Percentiles rank a stretch among this genome's conserved stretches.
Evolutionary conservation across 2,797 vertebrate genomes (phyloP).

Genomic region (Peromyscus nudipes): DNA sequence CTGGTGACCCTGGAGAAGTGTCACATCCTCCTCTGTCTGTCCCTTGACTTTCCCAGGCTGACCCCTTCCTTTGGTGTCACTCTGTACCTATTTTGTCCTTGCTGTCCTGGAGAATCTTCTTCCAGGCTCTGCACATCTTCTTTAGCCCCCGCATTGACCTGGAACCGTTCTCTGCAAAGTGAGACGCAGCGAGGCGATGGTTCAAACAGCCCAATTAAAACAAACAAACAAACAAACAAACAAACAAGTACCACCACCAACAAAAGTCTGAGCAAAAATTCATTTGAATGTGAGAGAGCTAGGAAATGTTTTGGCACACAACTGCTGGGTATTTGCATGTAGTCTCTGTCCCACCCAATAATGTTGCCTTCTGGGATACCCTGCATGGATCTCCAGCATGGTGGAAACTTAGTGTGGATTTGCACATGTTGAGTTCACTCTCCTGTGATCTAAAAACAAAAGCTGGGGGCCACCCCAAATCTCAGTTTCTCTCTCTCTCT

Average conservation of each 20-base stretch:
- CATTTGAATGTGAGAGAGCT: neutral
- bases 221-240: neutral
- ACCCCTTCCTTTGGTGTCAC: neutral
- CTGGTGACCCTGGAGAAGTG: neutral
- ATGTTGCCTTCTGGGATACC: neutral
- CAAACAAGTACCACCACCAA: no score
- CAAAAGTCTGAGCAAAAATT: neutral
- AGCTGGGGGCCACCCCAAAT: neutral
- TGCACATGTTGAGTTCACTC: neutral
- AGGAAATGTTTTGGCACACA: neutral
- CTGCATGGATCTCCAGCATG: neutral
- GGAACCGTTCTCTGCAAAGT: accelerated
- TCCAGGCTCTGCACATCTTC: neutral
- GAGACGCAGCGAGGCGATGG: neutral
- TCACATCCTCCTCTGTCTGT: neutral
- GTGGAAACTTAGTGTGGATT: neutral
- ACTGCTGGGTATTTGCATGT: neutral
- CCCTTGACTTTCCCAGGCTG: neutral
- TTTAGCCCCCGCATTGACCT: neutral
- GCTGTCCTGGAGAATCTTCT: neutral
- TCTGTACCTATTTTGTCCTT: neutral
- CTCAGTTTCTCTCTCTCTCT: no score
- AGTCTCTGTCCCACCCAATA: neutral
- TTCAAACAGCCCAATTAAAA: neutral
- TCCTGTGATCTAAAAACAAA: neutral